Evolutionary conservation across 2,888 invertebrate species (phyloP).

Genomic region (Microdon myrmicae): DNA sequence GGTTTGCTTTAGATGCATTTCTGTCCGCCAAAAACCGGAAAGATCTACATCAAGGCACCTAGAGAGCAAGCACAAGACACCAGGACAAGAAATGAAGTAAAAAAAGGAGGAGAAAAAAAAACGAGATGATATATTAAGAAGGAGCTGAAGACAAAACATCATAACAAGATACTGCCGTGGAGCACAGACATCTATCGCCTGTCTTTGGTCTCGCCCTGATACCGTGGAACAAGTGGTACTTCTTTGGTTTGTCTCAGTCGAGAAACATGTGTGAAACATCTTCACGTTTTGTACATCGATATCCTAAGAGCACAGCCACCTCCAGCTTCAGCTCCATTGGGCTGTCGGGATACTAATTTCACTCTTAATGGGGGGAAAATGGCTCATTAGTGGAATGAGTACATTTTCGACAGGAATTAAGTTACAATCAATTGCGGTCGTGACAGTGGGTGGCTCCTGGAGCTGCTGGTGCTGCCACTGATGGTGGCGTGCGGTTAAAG

Average conservation of each 20-base stretch:
- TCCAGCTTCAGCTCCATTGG: neutral
- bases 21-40: constrained; percentile 43
- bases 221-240: constrained; percentile 13
- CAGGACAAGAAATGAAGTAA: constrained; percentile 17
- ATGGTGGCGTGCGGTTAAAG: constrained; percentile 5
- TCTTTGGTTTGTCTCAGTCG: constrained; percentile 8
- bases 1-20: constrained; percentile 22
- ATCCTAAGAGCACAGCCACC: neutral
- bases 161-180: constrained; percentile 33
- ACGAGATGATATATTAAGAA: no score
- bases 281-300: constrained; percentile 29
- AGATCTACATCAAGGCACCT: constrained; percentile 35
- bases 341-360: constrained; percentile 41
- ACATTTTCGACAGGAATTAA: constrained; percentile 51
- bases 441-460: constrained; percentile 44
- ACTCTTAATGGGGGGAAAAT: constrained; percentile 50
- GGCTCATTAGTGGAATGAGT: constrained; percentile 53
- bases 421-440: constrained; percentile 51
- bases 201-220: constrained; percentile 8
- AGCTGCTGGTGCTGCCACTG: constrained; percentile 4
- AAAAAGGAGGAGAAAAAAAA: no score
- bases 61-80: no score
- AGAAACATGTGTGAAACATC: constrained; percentile 46
- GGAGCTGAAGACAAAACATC: no score
- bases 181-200: constrained; percentile 9